Evolutionary conservation across 2,113 vertebrate genomes (phyloP), one percentile per base, ranked within the genome.

Genomic region (Xyliphius kryptos): DNA sequence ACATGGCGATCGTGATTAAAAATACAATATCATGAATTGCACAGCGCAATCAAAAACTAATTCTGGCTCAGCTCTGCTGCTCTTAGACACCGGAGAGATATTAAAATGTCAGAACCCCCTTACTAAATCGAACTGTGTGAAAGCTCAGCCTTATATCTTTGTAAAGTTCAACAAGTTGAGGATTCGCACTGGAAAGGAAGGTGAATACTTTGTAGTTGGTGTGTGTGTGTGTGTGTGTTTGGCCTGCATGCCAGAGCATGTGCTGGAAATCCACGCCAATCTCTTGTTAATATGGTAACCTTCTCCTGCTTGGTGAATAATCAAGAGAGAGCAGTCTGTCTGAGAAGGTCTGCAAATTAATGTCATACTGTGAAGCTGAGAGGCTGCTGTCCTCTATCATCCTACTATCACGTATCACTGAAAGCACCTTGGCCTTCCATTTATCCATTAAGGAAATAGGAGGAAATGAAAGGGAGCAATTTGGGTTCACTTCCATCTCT

Each of bases 361-460:
- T 59, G 56, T 59, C 56, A 47, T 10, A 5, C 43, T 3, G 40
- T 47, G 20, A 47, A 47, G 22, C 12, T 1, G 21, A 3, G 21
- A n/a, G 8, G 43, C n/a, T 5, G n/a, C 43, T 36, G 43, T 47
- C 56, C 56, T 32, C 20, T 13, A 26, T 47, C 56, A 36, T 59
- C 11, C 1, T 20, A 26, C 43, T 22, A 36, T 16, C 9, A 16
- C 43, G 9, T 44, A 59, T 59, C 56, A 59, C 43, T 5, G 22
- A 36, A 5, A 32, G 56, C 3, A 13, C 43, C 56, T 16, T 10
- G 15, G 22, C n/a, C 41, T 36, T 32, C 43, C 56, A 47, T 47
- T 59, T 47, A 47, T 59, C 43, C 56, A 26, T 47, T 47, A 59
- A 44, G n/a, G 43, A 32, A 46, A 46, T 14, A 58, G 14, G 15